Percentiles rank a stretch among this genome's conserved stretches.
Evolutionary conservation across 2,888 invertebrate genomes (phyloP).

Genomic region (Disparrhopalites patrizii): DNA sequence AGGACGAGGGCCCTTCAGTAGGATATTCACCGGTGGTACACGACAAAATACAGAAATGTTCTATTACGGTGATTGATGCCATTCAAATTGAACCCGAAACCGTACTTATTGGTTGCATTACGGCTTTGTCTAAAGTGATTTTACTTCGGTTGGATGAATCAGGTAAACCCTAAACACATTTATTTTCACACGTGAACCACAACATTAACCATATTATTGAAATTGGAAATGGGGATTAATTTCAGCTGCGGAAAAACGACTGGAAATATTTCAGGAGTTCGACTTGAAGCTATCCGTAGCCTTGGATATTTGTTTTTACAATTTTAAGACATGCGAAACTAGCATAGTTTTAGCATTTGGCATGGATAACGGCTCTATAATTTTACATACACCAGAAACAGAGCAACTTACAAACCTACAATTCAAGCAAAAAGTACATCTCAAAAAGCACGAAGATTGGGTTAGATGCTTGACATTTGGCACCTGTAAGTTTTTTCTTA

Average conservation of each 20-base stretch:
- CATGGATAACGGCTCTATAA: conserved; percentile 42
- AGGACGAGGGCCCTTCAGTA: conserved; percentile 2
- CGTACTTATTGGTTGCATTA: conserved; percentile 36
- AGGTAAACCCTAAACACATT: too few species aligned
- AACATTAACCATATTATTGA: too few species aligned
- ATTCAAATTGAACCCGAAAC: conserved; percentile 23
- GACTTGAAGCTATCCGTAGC: conserved; percentile 39
- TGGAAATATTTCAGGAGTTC: conserved; percentile 34
- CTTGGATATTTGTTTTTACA: conserved; percentile 40
- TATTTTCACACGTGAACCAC: too few species aligned
- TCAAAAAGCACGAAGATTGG: conserved; percentile 48
- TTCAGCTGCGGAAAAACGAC: conserved; percentile 19
- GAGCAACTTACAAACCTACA: neutral
- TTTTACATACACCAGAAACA: conserved; percentile 26
- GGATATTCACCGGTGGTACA: neutral
- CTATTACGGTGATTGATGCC: conserved; percentile 41
- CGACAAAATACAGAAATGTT: conserved; percentile 1
- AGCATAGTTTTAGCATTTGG: conserved; percentile 36
- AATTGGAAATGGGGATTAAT: too few species aligned
- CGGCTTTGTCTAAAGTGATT: conserved; percentile 35
- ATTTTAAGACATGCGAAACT: conserved; percentile 14
- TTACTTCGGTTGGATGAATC: conserved; percentile 23
- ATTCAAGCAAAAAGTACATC: conserved; percentile 25
- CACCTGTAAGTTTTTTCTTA: conserved; percentile 29
- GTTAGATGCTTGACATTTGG: conserved; percentile 44